Conservation (phyloP, 1,140 invertebrate species). For the Augochlora pura region DNA sequence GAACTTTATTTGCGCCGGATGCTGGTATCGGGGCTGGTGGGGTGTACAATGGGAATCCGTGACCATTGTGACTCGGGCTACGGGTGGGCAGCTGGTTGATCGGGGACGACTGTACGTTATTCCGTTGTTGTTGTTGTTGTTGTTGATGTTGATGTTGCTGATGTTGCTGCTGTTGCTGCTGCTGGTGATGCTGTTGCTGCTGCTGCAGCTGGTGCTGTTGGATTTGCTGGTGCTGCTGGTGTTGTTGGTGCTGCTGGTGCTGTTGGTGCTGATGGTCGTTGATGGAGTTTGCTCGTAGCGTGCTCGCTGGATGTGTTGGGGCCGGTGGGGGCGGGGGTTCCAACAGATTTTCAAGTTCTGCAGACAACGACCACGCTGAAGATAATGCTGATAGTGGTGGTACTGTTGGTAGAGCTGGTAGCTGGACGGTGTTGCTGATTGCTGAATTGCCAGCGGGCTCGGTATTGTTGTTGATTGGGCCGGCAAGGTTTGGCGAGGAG, state of each 20-base stretch:
- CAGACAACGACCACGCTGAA: conserved; percentile 69
- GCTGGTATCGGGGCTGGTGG: conserved; percentile 81
- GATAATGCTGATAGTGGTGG: conserved; percentile 69
- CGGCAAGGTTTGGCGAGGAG: conserved; percentile 57
- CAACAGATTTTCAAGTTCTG: conserved; percentile 73
- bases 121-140: conserved; percentile 54
- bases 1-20: conserved; percentile 78
- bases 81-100: conserved; percentile 69
- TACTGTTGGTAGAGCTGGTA: conserved; percentile 70
- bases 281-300: conserved; percentile 47
- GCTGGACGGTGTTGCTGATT: conserved; percentile 65
- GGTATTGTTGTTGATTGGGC: conserved; percentile 54
- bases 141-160: conserved; percentile 53
- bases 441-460: conserved; percentile 52
- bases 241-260: conserved; percentile 53
- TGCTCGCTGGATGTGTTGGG: conserved; percentile 64
- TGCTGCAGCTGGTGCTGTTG: conserved; percentile 52
- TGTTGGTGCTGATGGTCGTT: conserved; percentile 57
- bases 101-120: conserved; percentile 64
- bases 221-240: conserved; percentile 53
- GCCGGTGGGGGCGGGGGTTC: conserved; percentile 75
- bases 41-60: conserved; percentile 81
- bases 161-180: conserved; percentile 49
- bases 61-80: conserved; percentile 79
- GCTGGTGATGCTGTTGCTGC: conserved; percentile 52